Evolutionary conservation across 1,140 invertebrate species (phyloP), one percentile per base, ranked within the genome.

Genomic region (Bactericera cockerelli): DNA sequence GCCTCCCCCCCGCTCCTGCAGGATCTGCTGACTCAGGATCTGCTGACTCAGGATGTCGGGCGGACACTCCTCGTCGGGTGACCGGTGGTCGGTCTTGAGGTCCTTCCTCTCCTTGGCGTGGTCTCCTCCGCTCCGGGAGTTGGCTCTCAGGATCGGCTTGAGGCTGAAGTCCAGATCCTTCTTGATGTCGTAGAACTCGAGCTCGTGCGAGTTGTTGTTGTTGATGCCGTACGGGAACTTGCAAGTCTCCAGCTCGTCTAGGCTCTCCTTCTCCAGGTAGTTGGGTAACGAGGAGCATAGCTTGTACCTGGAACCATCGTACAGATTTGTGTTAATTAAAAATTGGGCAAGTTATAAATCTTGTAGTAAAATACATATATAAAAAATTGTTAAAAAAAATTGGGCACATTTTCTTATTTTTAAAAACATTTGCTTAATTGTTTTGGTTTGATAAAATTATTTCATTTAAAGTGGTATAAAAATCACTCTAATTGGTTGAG

Each of bases 31-130:
- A 38, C 63, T 62, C 11, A 65, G 58, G 22, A 60, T 62, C 39
- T 62, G 62, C 8, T 62, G 60, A 6, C 75, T 75, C 4, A 81
- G 80, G 25, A 81, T 69, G 36, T 79, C 77, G 1, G 82, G 81
- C 2, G 80, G 79, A 70, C 80, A 80, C 66, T 85, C 83, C 54
- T 86, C 83, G 69, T 86, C 83, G 1, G 82, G 83, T 0, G 83
- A 86, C n/a, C 83, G 73, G 19, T 61, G 22, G 31, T 33, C 31
- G 57, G 33, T 28, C 25, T n/a, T 36, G 55, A 2, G 21, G 55
- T 57, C 26, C n/a, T n/a, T n/a, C n/a, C n/a, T 22, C 39, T n/a
- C n/a, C n/a, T n/a, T n/a, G n/a, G n/a, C n/a, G n/a, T n/a, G n/a
- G n/a, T n/a, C n/a, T n/a, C n/a, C n/a, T 31, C 13, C 28, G 28